These are phyloP conservation scores for Stomatorhinus walkeri DNA, from an alignment of 2,797 vertebrate genomes.

Conservation along the genomic window DNA sequence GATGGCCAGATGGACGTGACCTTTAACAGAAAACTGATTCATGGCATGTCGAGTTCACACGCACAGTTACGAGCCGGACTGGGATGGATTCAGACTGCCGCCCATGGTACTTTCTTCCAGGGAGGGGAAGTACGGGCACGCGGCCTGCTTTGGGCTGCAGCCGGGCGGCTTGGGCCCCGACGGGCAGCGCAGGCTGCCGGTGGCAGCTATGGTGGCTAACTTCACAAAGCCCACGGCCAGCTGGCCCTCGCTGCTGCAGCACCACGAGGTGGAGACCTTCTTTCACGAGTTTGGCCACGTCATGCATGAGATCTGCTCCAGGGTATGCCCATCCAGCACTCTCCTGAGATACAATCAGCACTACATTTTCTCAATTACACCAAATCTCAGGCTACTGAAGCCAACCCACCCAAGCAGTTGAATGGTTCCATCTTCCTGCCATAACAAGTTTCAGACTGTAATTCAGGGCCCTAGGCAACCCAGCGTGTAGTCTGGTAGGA, in stretches of 20 bases:
- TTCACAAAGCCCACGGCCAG: constrained; percentile 72
- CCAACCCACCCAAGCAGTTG: not conserved
- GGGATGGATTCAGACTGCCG: not conserved
- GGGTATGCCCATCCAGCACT: constrained; percentile 56
- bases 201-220: constrained; percentile 82
- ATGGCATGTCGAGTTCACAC: not conserved
- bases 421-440: not conserved
- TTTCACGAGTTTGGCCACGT: constrained; percentile 96
- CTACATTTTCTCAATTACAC: not conserved
- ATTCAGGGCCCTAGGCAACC: not conserved
- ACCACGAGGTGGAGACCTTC: constrained; percentile 89
- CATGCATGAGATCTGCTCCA: constrained; percentile 92
- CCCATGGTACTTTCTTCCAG: constrained; percentile 46
- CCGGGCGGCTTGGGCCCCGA: constrained; percentile 77
- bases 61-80: not conserved
- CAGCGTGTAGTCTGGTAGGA: not conserved
- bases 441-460: not conserved
- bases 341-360: not conserved
- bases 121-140: constrained; percentile 89
- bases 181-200: constrained; percentile 72
- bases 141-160: constrained; percentile 86
- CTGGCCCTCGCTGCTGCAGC: constrained; percentile 75
- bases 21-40: not conserved
- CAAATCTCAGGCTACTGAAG: not conserved
- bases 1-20: not conserved